Evolutionary conservation across 2,888 invertebrate genomes (phyloP), one percentile per base, ranked within the genome.

Genomic region (Escarpia spicata): DNA sequence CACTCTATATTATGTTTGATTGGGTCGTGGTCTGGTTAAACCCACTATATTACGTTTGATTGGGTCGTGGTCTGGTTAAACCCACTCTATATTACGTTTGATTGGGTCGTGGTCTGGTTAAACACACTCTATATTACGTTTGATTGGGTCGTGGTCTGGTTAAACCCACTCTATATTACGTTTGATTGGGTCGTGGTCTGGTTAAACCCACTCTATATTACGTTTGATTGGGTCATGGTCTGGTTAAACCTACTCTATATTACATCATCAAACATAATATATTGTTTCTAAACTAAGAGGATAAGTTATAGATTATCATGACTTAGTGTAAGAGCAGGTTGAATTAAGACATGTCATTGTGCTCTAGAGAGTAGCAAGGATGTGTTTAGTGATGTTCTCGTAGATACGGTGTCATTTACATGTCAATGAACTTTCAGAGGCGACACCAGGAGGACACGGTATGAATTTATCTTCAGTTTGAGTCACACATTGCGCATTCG

Each of bases 391-490:
- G 19, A 75, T 15, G 15, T 75, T 26, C 19, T 75, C 26, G 6
- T 75, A 75, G n/a, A 75, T 75, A 26, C 26, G 26, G 0, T 26
- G 75, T 75, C 19, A 26, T 75, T 75, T 75, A 75, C 26, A 75
- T 75, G 75, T 75, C n/a, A 6, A 75, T 75, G 75, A 75, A 75
- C 75, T 75, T 75, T 75, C 75, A 75, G 75, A 75, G 75, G n/a
- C n/a, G 4, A 75, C 75, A 26, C 3, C 75, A 4, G 75, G 75
- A 15, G 75, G 26, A 6, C 75, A 15, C 26, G 75, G 75, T 75
- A 75, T 19, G 75, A 75, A 19, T 75, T 60, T n/a, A 4, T 75
- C 75, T 75, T 75, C 3, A 3, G 1, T 6, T n/a, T 26, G 75
- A 19, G 75, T 75, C 26, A 75, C 75, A 75, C n/a, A n/a, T 75